A percentile compares a stretch with the other conserved stretches of the same genome.
phyloP scores from a whole-genome alignment of 2,113 vertebrate genomes.

The Erpornis zantholeuca region DNA sequence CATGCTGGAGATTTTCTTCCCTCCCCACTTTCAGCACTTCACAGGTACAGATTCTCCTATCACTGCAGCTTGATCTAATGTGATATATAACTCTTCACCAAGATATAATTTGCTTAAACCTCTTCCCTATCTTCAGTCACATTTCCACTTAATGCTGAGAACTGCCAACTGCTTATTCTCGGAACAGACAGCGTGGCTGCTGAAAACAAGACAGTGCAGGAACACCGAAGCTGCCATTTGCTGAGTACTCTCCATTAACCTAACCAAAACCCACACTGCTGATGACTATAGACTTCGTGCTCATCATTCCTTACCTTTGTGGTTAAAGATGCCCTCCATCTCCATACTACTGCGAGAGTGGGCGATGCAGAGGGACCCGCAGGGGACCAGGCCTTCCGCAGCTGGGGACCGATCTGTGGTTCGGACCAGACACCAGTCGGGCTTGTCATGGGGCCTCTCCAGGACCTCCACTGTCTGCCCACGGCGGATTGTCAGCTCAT shows the following conservation, averaged over 20 bases:
- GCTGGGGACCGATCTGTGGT: conserved; percentile 95
- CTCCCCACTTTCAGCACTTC: neutral
- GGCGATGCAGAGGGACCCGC: conserved; percentile 94
- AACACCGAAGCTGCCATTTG: neutral
- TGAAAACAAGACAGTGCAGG: neutral
- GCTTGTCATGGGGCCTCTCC: conserved; percentile 93
- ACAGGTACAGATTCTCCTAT: neutral
- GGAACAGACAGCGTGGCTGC: neutral
- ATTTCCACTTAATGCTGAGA: neutral
- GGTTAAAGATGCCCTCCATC: conserved; percentile 99
- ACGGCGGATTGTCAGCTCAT: conserved; percentile 92
- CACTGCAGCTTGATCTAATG: neutral
- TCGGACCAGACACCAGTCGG: conserved; percentile 95
- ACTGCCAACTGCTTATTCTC: neutral
- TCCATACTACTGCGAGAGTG: conserved; percentile 98
- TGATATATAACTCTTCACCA: neutral
- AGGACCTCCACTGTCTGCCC: conserved; percentile 97
- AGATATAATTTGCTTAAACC: neutral
- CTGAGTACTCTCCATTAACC: neutral
- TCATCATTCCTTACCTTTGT: conserved; percentile 86
- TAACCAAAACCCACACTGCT: neutral
- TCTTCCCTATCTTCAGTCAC: neutral
- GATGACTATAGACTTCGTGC: fast-evolving
- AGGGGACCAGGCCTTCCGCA: conserved; percentile 92
- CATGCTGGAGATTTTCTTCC: neutral